Conservation (phyloP, 2,113 vertebrate species). For the Columbina picui region DNA sequence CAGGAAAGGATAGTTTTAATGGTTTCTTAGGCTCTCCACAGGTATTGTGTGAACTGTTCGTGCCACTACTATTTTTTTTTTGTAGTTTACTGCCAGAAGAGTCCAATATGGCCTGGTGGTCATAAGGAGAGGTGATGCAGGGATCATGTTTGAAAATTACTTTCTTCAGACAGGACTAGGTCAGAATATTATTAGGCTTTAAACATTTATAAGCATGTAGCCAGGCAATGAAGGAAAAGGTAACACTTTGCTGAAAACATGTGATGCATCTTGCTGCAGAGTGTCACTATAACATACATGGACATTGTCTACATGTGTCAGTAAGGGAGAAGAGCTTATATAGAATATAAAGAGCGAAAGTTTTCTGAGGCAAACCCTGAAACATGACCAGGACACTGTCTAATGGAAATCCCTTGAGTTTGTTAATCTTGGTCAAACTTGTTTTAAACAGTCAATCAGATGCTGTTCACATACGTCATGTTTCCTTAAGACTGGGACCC, state of each 20-base stretch:
- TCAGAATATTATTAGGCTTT: not conserved
- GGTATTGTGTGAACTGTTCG: not conserved
- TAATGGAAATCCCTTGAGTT: not conserved
- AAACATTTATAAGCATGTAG: not conserved
- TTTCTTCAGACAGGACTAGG: not conserved
- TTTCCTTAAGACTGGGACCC: not conserved
- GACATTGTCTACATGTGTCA: not conserved
- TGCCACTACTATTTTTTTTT: not conserved
- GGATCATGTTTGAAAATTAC: not conserved
- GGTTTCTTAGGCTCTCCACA: not conserved
- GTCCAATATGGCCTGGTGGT: not conserved
- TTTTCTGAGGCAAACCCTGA: not conserved
- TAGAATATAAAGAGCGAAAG: not conserved
- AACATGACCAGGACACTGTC: not conserved
- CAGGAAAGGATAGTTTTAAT: not conserved
- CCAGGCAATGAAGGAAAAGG: not conserved
- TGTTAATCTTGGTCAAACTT: not conserved
- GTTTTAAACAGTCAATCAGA: not conserved
- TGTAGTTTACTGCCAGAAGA: not conserved
- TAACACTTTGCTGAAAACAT: not conserved
- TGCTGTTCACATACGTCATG: not conserved
- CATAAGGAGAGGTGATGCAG: not conserved
- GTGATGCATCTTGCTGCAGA: not conserved
- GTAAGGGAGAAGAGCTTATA: not conserved
- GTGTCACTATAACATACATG: accelerated